Evolutionary conservation across 2,113 vertebrate species (phyloP).

Genomic region (Silurus asotus): DNA sequence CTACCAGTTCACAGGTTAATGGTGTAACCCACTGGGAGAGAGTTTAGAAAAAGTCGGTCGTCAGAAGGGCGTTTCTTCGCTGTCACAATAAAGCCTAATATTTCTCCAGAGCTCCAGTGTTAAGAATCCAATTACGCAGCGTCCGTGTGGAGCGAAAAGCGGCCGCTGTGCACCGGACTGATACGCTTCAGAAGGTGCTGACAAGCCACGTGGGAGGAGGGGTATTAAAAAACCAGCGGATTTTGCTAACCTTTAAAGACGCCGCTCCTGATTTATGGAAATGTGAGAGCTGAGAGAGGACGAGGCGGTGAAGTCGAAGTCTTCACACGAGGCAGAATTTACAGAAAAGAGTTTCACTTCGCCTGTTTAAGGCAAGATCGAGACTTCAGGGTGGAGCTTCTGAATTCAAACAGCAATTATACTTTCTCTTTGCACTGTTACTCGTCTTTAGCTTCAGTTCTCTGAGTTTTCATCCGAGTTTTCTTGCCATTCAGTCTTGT

Average conservation of each 20-base stretch:
- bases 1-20: slow-evolving; percentile 37
- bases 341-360: slow-evolving; percentile 16
- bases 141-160: slow-evolving; percentile 38
- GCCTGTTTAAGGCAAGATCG: slow-evolving; percentile 26
- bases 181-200: slow-evolving; percentile 61
- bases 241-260: slow-evolving; percentile 47
- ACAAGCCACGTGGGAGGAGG: slow-evolving; percentile 46
- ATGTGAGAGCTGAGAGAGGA: slow-evolving; percentile 1
- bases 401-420: too few relatives aligned
- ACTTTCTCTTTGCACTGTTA: neutral
- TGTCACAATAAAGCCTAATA: slow-evolving; percentile 56
- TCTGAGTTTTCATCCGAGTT: too few relatives aligned
- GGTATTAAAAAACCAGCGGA: slow-evolving; percentile 44
- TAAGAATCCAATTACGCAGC: slow-evolving; percentile 59
- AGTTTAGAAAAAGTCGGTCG: slow-evolving; percentile 41
- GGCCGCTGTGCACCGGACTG: slow-evolving; percentile 49
- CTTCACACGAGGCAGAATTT: slow-evolving; percentile 7
- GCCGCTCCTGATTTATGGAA: slow-evolving; percentile 47
- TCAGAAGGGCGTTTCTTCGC: slow-evolving; percentile 42
- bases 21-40: slow-evolving; percentile 32
- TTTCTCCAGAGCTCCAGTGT: slow-evolving; percentile 55
- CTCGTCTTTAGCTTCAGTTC: neutral
- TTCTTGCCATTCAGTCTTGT: neutral
- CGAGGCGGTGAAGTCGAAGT: neutral
- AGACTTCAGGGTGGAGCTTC: neutral